These are phyloP conservation scores for Smutsia gigantea DNA, from an alignment of 2,797 vertebrate species.

Conservation along the genomic window DNA sequence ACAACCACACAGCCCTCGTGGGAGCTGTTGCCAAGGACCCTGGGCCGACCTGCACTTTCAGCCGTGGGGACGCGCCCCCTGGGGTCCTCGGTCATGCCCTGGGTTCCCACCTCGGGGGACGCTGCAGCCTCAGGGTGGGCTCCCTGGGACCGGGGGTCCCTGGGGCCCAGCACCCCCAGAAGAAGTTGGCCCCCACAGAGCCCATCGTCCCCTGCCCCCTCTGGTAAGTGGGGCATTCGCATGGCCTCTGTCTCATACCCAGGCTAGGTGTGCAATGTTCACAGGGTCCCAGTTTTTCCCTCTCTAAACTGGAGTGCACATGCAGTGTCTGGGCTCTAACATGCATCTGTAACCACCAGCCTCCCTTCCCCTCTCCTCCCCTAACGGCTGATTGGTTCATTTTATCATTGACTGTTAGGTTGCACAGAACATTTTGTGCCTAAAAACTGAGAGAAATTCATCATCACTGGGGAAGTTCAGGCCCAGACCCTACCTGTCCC, in stretches of 20 bases:
- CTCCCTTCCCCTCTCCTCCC: background rate
- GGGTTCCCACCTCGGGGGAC: accelerated
- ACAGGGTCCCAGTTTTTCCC: background rate
- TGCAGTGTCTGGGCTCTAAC: background rate
- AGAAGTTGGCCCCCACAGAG: background rate
- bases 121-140: background rate
- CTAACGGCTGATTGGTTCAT: accelerated
- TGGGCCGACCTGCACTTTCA: accelerated
- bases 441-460: background rate
- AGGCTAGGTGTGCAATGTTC: background rate
- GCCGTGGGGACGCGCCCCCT: accelerated
- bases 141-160: background rate
- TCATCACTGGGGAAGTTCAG: background rate
- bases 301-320: background rate
- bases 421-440: background rate
- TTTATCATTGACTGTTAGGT: background rate
- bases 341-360: accelerated
- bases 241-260: background rate
- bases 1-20: accelerated
- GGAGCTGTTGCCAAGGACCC: background rate
- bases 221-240: slow-evolving; percentile 47
- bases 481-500: too few relatives aligned
- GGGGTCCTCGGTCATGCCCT: accelerated
- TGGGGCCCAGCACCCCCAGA: background rate
- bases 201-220: background rate